A percentile compares a stretch with the other conserved stretches of the same genome.
These are phyloP conservation scores for Drosophila stalkeri DNA, from an alignment of 2,888 invertebrate genomes.

Conservation along the genomic window DNA sequence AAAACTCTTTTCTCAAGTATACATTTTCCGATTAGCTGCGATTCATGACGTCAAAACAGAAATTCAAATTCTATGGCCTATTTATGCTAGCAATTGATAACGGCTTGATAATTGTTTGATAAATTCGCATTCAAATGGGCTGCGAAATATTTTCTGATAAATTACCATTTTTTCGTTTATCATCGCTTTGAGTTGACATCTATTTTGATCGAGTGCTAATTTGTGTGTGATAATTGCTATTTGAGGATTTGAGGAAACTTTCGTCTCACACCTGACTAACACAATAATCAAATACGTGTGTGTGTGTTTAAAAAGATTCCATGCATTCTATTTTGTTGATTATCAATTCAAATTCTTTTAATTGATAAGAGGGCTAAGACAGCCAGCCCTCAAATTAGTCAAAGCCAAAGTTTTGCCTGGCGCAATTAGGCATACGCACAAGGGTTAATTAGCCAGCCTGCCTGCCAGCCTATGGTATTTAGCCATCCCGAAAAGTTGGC, in stretches of 20 bases:
- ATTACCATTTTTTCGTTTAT: slow-evolving; percentile 40
- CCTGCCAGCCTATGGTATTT: not conserved
- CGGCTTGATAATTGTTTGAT: slow-evolving; percentile 50
- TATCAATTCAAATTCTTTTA: slow-evolving; percentile 67
- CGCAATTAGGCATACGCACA: slow-evolving; percentile 42
- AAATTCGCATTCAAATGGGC: slow-evolving; percentile 45
- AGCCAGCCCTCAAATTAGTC: slow-evolving; percentile 41
- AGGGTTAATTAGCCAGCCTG: slow-evolving; percentile 45
- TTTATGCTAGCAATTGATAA: slow-evolving; percentile 58
- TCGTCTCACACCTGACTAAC: slow-evolving; percentile 11
- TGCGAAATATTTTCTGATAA: slow-evolving; percentile 63
- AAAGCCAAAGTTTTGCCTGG: slow-evolving; percentile 12
- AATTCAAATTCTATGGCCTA: slow-evolving; percentile 23
- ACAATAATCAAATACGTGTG: not conserved
- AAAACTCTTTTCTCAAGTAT: slow-evolving; percentile 35
- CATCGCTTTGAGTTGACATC: slow-evolving; percentile 44
- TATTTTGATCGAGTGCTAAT: slow-evolving; percentile 71
- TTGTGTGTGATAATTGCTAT: slow-evolving; percentile 57
- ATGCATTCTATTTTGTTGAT: not conserved
- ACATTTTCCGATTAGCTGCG: slow-evolving; percentile 48
- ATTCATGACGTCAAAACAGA: slow-evolving; percentile 58
- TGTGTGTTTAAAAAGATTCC: slow-evolving; percentile 8
- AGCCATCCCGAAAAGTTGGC: slow-evolving; percentile 42
- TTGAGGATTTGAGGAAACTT: slow-evolving; percentile 53
- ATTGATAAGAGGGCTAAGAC: slow-evolving; percentile 53